Conservation (phyloP, 2,888 invertebrate genomes). For the Alcis repandata region DNA sequence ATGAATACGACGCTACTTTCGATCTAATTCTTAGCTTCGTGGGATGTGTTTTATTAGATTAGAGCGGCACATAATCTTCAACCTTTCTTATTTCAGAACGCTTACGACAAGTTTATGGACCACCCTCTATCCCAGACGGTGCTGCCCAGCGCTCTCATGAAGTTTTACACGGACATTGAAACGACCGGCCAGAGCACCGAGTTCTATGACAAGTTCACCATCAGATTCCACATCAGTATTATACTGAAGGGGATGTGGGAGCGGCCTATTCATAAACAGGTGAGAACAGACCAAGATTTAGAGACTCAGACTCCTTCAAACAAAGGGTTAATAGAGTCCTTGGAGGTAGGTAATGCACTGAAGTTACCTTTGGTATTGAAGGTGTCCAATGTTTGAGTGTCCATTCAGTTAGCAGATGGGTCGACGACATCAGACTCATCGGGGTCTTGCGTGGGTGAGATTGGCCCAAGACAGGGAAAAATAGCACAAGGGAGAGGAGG, state of each 20-base stretch:
- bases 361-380: no score
- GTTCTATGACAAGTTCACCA: constrained; percentile 99
- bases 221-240: constrained; percentile 98
- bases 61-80: not conserved
- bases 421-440: no score
- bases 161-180: constrained; percentile 99
- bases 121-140: constrained; percentile 91
- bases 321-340: no score
- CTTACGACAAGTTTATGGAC: constrained; percentile 93
- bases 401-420: no score
- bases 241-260: constrained; percentile 99
- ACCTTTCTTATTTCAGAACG: constrained; percentile 57
- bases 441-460: no score
- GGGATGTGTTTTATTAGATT: not conserved
- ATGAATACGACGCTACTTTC: not conserved
- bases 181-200: constrained; percentile 99
- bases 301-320: no score
- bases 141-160: constrained; percentile 97
- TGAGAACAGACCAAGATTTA: constrained; percentile 46
- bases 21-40: not conserved
- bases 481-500: no score
- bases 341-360: no score
- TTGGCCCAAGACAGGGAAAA: no score
- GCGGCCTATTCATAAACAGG: constrained; percentile 92
- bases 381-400: no score